These are phyloP conservation scores for Trachelus iudaicus DNA, from an alignment of 2,888 invertebrate genomes.

Conservation along the genomic window DNA sequence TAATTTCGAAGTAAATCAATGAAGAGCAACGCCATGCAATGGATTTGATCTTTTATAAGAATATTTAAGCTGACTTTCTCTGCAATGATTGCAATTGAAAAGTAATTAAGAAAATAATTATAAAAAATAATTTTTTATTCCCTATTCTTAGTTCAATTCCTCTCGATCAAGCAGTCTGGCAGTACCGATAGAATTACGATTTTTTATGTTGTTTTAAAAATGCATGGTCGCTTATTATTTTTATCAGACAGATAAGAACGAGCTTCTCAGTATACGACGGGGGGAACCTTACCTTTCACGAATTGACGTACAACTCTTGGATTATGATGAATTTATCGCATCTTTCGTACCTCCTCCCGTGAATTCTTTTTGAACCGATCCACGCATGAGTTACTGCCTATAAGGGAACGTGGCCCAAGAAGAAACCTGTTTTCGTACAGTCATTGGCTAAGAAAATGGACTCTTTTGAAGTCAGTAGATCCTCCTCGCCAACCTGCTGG, in stretches of 20 bases:
- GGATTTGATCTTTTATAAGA: neutral
- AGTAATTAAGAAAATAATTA: neutral
- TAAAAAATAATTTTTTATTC: neutral
- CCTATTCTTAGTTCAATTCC: neutral
- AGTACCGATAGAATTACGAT: neutral
- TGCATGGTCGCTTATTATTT: neutral
- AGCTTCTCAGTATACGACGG: neutral
- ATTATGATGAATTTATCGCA: neutral
- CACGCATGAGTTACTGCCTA: neutral
- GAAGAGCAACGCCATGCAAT: neutral
- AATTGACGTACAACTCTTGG: neutral
- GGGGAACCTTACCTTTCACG: neutral
- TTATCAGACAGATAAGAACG: neutral
- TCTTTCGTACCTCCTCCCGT: neutral
- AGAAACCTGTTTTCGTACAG: conserved; percentile 3
- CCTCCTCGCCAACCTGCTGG: neutral
- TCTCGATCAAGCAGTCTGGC: neutral
- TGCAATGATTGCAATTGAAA: neutral
- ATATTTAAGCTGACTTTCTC: too few species aligned
- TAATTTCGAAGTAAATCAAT: neutral
- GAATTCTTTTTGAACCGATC: neutral
- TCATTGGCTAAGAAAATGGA: conserved; percentile 1
- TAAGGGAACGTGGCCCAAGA: neutral
- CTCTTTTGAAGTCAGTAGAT: neutral
- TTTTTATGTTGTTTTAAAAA: neutral